Evolutionary conservation across 1,140 invertebrate genomes (phyloP).

Genomic region (Ruditapes philippinarum): DNA sequence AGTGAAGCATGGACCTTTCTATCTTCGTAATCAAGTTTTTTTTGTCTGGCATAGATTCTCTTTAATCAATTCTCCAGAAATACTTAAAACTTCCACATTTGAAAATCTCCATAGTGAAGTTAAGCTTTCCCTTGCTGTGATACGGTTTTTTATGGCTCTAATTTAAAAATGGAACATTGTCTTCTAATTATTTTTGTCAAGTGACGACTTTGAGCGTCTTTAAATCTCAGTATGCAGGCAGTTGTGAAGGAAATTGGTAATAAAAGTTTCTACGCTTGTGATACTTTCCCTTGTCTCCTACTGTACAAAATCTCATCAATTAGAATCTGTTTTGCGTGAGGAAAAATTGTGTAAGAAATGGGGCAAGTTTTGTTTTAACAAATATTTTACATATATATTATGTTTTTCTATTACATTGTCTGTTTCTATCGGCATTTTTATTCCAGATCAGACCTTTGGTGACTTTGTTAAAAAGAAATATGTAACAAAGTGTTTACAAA

Average conservation of each 20-base stretch:
- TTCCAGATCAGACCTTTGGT: no score
- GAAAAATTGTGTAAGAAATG: no score
- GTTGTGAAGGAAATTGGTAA: conserved; percentile 15
- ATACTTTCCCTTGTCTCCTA: background rate
- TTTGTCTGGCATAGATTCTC: background rate
- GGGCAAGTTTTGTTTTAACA: no score
- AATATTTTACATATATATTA: no score
- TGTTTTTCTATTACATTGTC: no score
- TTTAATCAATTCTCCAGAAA: conserved; percentile 11
- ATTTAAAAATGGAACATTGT: conserved; percentile 34
- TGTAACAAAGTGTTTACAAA: no score
- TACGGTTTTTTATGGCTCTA: conserved; percentile 29
- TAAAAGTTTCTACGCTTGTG: background rate
- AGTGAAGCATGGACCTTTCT: no score
- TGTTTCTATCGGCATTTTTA: no score
- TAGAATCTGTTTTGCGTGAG: no score
- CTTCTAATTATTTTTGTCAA: conserved; percentile 37
- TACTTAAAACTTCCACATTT: background rate
- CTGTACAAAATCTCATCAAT: background rate
- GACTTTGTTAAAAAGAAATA: no score
- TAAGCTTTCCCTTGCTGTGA: background rate
- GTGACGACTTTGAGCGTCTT: background rate
- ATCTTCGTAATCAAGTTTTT: background rate
- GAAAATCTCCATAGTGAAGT: background rate
- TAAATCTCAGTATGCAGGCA: conserved; percentile 10